Base-by-base conservation (phyloP, 2,113 vertebrate species). In the Amphilophus citrinellus region DNA sequence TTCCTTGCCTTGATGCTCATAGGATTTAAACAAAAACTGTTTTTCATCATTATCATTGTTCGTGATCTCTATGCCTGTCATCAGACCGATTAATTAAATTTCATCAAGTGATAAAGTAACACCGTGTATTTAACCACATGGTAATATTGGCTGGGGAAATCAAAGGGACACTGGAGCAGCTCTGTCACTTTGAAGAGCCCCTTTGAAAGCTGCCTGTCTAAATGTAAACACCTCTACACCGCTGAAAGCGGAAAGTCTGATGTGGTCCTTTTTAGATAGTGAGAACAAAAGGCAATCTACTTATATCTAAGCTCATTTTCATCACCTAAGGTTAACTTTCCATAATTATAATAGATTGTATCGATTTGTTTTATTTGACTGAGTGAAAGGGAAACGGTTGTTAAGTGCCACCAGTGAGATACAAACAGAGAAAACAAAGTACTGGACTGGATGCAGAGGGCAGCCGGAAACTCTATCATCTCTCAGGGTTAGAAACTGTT, bases 191-290 rank as follows among this genome's bases (percentile, higher is more conserved):
- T 89, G 78, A 88, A 85, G 81, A 81, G 71, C 87, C 78, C 84
- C 76, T 88, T 63, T 24, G 89, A 90, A 94, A 93, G 92, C 61
- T 80, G 75, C 82, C 88, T 87, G 78, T 93, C 66, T 83, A 84
- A 95, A 91, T 87, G 88, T 89, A 88, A 95, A 75, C 77, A 94
- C 73, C 79, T 89, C 10, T 88, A 90, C 63, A 10, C 78, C 89
- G 91, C 89, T 82, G 85, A 86, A 87, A 92, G 87, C 92, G 95
- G 94, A 95, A 96, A 96, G 92, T 91, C 61, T 2, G 66, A 91
- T 84, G 78, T 20, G 77, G 94, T 93, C 90, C 84, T 66, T 61
- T 66, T 66, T 84, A 92, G 78, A 84, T 37, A 76, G 57, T 50
- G 84, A 60, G 90, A 93, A 95, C 94, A 96, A 95, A 93, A 91